Conservation (phyloP, 2,888 invertebrate species). For the Euplexia lucipara region DNA sequence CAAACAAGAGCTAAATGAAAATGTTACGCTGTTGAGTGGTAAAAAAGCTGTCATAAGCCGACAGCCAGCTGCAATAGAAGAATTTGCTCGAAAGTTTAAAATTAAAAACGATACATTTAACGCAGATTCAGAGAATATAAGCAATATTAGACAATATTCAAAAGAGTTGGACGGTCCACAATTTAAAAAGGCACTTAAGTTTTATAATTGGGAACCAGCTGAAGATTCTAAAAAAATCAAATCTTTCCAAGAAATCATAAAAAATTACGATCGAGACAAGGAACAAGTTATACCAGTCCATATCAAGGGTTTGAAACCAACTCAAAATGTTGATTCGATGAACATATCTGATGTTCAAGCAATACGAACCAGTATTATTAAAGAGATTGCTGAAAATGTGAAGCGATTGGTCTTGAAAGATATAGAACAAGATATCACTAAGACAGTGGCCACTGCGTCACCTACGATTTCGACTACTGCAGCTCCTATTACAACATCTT, state of each 20-base stretch:
- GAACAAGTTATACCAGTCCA: background rate
- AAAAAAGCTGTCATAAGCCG: slow-evolving; percentile 11
- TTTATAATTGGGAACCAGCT: background rate
- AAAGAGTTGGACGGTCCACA: background rate
- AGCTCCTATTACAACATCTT: slow-evolving; percentile 31
- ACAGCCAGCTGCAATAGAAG: slow-evolving; percentile 14
- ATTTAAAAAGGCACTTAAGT: slow-evolving; percentile 1
- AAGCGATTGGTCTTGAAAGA: slow-evolving; percentile 79
- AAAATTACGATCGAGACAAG: slow-evolving; percentile 5
- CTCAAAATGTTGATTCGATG: background rate
- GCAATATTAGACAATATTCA: background rate
- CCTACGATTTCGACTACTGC: slow-evolving; percentile 34
- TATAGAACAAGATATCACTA: slow-evolving; percentile 65
- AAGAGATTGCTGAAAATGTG: slow-evolving; percentile 78
- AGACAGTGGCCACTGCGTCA: slow-evolving; percentile 36
- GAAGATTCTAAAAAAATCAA: slow-evolving; percentile 7
- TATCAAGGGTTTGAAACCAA: background rate
- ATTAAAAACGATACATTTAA: slow-evolving; percentile 20
- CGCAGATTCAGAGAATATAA: background rate
- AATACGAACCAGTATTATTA: slow-evolving; percentile 66
- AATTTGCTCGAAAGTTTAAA: slow-evolving; percentile 17
- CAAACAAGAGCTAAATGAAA: slow-evolving; percentile 9
- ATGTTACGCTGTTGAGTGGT: background rate
- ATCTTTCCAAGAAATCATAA: slow-evolving; percentile 4
- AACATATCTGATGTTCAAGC: slow-evolving; percentile 16